Evolutionary conservation across 2,113 vertebrate genomes (phyloP).

Genomic region (Boulengeromyrus knoepffleri): DNA sequence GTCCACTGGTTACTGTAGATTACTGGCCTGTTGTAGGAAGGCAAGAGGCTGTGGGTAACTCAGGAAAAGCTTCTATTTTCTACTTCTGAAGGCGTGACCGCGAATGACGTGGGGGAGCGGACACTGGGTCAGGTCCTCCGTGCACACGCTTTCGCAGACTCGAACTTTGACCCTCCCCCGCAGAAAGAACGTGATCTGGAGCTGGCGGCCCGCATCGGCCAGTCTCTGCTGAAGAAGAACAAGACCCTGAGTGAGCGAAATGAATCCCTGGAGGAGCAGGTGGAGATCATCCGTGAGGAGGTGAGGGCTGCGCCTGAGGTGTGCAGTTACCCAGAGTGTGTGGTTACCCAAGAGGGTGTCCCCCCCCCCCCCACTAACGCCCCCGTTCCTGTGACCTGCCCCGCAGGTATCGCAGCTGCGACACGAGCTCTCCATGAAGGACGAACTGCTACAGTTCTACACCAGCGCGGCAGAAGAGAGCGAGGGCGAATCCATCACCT

Average conservation of each 20-base stretch:
- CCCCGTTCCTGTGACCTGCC: neutral
- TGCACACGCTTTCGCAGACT: neutral
- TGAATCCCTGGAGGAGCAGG: slow-evolving; percentile 86
- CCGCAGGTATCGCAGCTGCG: slow-evolving; percentile 89
- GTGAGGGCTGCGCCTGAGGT: slow-evolving; percentile 39
- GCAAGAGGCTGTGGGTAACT: neutral
- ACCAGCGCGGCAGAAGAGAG: slow-evolving; percentile 89
- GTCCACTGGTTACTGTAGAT: neutral
- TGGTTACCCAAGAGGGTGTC: neutral
- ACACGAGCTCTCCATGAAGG: slow-evolving; percentile 95
- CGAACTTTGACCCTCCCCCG: neutral
- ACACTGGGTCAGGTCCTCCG: neutral
- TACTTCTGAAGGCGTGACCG: neutral
- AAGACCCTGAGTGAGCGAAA: slow-evolving; percentile 90
- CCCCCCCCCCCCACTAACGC: neutral
- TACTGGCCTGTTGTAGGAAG: neutral
- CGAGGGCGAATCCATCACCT: slow-evolving; percentile 77
- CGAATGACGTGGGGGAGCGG: neutral
- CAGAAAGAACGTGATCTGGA: slow-evolving; percentile 99
- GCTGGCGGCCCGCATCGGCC: slow-evolving; percentile 92
- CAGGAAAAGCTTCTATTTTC: neutral
- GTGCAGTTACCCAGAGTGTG: neutral
- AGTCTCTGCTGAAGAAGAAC: slow-evolving; percentile 95
- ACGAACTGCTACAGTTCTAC: slow-evolving; percentile 95
- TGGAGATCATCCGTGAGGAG: slow-evolving; percentile 92